Conservation (phyloP, 2,888 invertebrate species). For the Onchidella celtica region DNA sequence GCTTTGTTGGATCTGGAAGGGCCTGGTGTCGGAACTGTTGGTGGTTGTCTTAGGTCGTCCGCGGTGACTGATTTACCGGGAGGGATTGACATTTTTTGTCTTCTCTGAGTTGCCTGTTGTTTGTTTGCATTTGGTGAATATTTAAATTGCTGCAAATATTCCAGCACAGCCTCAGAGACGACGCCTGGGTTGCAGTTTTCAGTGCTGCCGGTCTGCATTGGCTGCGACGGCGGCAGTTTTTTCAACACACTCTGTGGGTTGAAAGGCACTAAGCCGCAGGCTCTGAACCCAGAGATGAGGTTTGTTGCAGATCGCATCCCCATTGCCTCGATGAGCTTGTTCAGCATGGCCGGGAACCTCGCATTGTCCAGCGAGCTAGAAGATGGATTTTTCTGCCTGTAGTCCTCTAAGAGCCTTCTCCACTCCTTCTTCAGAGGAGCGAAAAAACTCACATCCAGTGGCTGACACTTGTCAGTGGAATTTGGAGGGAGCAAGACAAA, state of each 20-base stretch:
- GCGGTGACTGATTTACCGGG: not conserved
- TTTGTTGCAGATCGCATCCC: not conserved
- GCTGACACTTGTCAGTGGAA: constrained; percentile 57
- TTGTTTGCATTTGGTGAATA: no score
- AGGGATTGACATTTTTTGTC: not conserved
- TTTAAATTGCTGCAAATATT: no score
- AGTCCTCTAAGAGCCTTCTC: no score
- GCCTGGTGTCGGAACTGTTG: not conserved
- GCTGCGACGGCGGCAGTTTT: not conserved
- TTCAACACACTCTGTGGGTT: constrained; percentile 7
- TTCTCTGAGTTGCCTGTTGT: no score
- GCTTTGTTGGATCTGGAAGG: not conserved
- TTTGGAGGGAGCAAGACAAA: constrained; percentile 65
- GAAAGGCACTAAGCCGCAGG: constrained; percentile 17
- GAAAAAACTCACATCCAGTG: constrained; percentile 54
- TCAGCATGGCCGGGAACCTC: constrained; percentile 20
- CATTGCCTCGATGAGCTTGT: no score
- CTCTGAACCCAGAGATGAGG: constrained; percentile 15
- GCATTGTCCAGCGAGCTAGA: constrained; percentile 21
- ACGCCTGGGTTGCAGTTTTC: not conserved
- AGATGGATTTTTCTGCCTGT: constrained; percentile 7
- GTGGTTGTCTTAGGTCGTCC: not conserved
- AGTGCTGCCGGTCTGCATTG: no score
- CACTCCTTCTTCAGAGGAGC: no score
- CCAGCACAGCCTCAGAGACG: no score